These are phyloP conservation scores for Psix sp. DNA, from an alignment of 1,140 invertebrate species.

Conservation along the genomic window DNA sequence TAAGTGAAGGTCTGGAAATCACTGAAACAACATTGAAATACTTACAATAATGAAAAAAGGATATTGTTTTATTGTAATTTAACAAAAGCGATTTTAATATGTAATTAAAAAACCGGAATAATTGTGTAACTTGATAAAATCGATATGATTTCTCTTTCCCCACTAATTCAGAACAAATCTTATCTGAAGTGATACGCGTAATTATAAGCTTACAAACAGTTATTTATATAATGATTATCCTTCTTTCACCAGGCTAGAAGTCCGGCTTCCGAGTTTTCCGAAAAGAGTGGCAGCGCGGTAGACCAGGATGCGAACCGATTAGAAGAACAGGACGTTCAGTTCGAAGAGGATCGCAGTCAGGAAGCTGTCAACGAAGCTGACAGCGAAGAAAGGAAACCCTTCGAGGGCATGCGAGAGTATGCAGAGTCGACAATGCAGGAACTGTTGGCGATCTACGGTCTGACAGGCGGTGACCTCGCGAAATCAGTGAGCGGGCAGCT, in stretches of 20 bases:
- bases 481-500: slow-evolving; percentile 75
- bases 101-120: no score
- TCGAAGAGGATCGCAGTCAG: slow-evolving; percentile 68
- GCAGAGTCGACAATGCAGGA: slow-evolving; percentile 82
- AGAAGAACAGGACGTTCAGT: slow-evolving; percentile 66
- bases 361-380: slow-evolving; percentile 60
- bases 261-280: slow-evolving; percentile 74
- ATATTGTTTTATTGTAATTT: no score
- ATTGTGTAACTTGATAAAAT: no score
- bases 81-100: no score
- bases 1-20: no score
- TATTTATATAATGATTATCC: neutral
- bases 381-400: slow-evolving; percentile 69
- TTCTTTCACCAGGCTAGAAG: slow-evolving; percentile 65
- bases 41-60: no score
- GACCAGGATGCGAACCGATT: slow-evolving; percentile 65
- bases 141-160: no score
- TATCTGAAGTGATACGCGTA: no score
- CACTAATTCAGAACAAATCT: no score
- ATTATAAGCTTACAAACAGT: no score
- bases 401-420: slow-evolving; percentile 79
- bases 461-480: slow-evolving; percentile 75
- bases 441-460: slow-evolving; percentile 80
- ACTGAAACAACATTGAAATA: no score
- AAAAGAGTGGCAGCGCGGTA: slow-evolving; percentile 70